phyloP scores from a whole-genome alignment of 2,888 invertebrate genomes.

The Andrena minutula region DNA sequence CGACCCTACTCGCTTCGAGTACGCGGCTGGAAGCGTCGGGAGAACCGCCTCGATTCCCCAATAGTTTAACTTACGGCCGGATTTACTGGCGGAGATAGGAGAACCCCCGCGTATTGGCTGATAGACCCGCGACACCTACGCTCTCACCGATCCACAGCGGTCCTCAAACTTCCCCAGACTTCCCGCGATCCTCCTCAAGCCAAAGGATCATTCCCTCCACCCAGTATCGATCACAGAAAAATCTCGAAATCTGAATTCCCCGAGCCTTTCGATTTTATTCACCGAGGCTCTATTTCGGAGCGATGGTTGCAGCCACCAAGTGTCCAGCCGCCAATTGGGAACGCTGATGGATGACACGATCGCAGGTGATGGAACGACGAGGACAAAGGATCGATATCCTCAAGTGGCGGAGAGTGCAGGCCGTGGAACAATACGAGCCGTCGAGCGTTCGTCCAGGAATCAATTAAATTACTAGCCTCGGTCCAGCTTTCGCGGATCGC shows the following conservation, averaged over 20 bases:
- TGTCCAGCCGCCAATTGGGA: too few species aligned
- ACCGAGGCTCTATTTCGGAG: too few species aligned
- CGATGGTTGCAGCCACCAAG: too few species aligned
- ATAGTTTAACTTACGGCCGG: slow-evolving; percentile 85
- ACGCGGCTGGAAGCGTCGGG: slow-evolving; percentile 67
- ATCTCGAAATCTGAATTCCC: background rate
- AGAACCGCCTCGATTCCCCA: slow-evolving; percentile 81
- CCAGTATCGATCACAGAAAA: background rate
- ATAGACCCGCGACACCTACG: slow-evolving; percentile 81
- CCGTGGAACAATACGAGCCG: slow-evolving; percentile 3
- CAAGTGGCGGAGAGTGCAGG: too few species aligned
- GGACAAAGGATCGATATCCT: too few species aligned
- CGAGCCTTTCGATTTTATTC: too few species aligned
- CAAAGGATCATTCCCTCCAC: background rate
- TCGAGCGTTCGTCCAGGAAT: slow-evolving; percentile 9
- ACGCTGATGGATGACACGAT: too few species aligned
- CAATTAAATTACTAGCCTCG: slow-evolving; percentile 41
- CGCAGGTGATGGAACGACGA: too few species aligned
- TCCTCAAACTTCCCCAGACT: slow-evolving; percentile 74
- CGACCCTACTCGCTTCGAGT: slow-evolving; percentile 71
- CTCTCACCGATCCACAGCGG: slow-evolving; percentile 74
- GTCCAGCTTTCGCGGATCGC: slow-evolving; percentile 31
- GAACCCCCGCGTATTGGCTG: slow-evolving; percentile 78
- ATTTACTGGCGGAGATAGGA: slow-evolving; percentile 84
- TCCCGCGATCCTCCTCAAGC: background rate